A percentile compares a stretch with the other conserved stretches of the same genome.
Evolutionary conservation across 2,888 invertebrate species (phyloP).

Genomic region (Ypsolopha sequella): DNA sequence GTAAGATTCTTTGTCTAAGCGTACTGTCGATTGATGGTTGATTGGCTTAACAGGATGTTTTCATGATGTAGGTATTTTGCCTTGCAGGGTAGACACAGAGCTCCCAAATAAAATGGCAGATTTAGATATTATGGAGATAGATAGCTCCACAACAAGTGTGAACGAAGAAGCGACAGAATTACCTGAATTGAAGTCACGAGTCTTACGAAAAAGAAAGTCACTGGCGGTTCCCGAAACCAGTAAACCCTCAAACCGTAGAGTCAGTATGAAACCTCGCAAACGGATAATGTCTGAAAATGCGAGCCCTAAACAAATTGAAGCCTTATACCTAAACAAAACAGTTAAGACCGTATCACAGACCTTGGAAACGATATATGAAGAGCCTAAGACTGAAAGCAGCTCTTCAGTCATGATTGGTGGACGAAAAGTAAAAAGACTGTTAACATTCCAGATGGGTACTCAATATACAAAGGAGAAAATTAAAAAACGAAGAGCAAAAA

Average conservation of each 20-base stretch:
- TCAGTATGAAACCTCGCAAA: constrained; percentile 60
- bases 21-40: too few relatives aligned
- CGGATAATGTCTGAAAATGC: constrained; percentile 42
- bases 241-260: constrained; percentile 54
- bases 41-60: too few relatives aligned
- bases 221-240: constrained; percentile 31
- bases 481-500: constrained; percentile 69
- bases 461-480: constrained; percentile 67
- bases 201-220: constrained; percentile 51
- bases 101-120: constrained; percentile 59
- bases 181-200: constrained; percentile 30
- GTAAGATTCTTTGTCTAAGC: too few relatives aligned
- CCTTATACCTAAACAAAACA: constrained; percentile 70
- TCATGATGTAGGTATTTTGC: too few relatives aligned
- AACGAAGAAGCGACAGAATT: constrained; percentile 17
- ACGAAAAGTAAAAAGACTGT: constrained; percentile 68
- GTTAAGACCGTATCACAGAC: constrained; percentile 62
- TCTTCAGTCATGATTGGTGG: constrained; percentile 57
- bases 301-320: constrained; percentile 57
- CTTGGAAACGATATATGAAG: constrained; percentile 75
- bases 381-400: constrained; percentile 59
- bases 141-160: constrained; percentile 19
- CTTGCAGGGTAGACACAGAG: constrained; percentile 18
- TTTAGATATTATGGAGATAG: constrained; percentile 56
- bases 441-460: constrained; percentile 64